Percentiles rank a stretch among this genome's conserved stretches.
These are phyloP conservation scores for Mesembrinibis cayennensis DNA, from an alignment of 2,113 vertebrate genomes.

Conservation along the genomic window DNA sequence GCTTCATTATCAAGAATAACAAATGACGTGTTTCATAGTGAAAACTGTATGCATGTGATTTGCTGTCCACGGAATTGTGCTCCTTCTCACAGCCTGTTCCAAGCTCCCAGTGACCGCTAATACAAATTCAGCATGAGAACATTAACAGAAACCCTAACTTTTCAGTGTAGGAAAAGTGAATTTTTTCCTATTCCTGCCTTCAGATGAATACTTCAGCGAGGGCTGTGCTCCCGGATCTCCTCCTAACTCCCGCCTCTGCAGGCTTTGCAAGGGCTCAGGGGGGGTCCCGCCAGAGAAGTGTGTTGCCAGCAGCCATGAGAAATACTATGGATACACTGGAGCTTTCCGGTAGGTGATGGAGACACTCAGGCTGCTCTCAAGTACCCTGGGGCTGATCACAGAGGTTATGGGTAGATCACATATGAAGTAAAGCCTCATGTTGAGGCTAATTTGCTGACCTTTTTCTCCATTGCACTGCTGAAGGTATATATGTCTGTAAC, in stretches of 20 bases:
- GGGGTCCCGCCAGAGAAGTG: constrained; percentile 65
- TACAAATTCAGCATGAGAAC: fast-evolving
- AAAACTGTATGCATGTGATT: fast-evolving
- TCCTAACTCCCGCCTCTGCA: constrained; percentile 75
- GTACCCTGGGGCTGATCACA: neutral
- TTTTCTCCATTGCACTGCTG: neutral
- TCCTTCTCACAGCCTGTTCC: neutral
- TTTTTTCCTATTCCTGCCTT: neutral
- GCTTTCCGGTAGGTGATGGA: constrained; percentile 78
- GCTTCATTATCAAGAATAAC: neutral
- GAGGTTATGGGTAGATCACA: neutral
- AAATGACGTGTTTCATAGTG: neutral
- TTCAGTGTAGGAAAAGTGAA: neutral
- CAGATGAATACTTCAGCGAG: constrained; percentile 78
- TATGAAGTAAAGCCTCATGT: fast-evolving
- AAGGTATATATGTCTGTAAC: neutral
- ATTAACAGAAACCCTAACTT: neutral
- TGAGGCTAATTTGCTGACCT: neutral
- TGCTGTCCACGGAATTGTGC: fast-evolving
- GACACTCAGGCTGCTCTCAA: neutral
- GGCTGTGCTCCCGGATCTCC: constrained; percentile 87
- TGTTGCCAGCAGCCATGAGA: constrained; percentile 74
- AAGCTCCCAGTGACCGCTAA: fast-evolving
- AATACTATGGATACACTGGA: constrained; percentile 83
- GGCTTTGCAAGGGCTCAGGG: constrained; percentile 75